Conservation (phyloP, 2,888 invertebrate species). For the Apamea anceps region DNA sequence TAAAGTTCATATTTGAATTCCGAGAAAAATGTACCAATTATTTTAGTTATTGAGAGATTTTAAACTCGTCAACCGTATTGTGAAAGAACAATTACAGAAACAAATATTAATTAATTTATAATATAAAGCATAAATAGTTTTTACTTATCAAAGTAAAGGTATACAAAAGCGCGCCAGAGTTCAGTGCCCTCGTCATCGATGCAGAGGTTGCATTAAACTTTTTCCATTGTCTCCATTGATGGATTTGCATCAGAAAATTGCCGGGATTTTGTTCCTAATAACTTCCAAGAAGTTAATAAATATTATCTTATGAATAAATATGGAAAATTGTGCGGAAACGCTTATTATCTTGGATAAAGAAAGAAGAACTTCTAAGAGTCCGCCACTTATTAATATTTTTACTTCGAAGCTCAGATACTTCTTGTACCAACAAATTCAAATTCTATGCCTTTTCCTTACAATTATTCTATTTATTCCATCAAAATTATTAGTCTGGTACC, state of each 20-base stretch:
- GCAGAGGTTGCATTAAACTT: constrained; percentile 74
- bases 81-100: not conserved
- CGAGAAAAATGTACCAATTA: not conserved
- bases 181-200: constrained; percentile 61
- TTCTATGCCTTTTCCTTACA: not conserved
- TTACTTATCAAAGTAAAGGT: constrained; percentile 28
- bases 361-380: constrained; percentile 25
- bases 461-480: constrained; percentile 12
- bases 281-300: constrained; percentile 49
- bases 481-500: constrained; percentile 19
- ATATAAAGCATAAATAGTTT: constrained; percentile 22
- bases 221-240: constrained; percentile 79
- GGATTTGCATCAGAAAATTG: constrained; percentile 75
- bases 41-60: not conserved
- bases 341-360: constrained; percentile 41
- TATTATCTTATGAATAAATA: constrained; percentile 62
- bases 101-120: not conserved
- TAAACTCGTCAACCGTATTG: not conserved
- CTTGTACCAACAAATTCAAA: constrained; percentile 19
- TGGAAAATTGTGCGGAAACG: constrained; percentile 41
- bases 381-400: constrained; percentile 27
- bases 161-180: constrained; percentile 59
- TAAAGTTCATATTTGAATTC: not conserved
- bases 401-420: constrained; percentile 14
- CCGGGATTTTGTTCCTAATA: constrained; percentile 68